phyloP scores from a whole-genome alignment of 2,113 vertebrate genomes.

The Rhea americana region DNA sequence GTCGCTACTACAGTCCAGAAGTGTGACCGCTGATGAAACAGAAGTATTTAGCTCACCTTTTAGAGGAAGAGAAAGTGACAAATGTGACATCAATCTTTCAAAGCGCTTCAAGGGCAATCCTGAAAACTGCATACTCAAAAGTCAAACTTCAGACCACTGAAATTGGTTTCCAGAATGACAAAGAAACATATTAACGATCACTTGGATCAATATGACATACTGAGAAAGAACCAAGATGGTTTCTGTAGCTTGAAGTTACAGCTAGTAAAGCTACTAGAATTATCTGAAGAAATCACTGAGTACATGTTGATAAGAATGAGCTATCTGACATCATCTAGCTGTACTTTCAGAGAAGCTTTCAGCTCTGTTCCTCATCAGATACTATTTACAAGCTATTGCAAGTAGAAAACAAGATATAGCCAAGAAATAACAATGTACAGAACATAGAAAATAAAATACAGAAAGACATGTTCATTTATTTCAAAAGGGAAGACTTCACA shows the following conservation, averaged over 20 bases:
- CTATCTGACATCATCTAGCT: background rate
- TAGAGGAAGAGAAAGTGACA: background rate
- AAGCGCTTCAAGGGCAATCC: background rate
- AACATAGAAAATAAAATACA: background rate
- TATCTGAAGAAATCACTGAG: background rate
- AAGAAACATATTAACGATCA: background rate
- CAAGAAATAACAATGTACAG: background rate
- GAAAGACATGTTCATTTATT: background rate
- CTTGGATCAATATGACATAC: background rate
- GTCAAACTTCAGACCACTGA: background rate
- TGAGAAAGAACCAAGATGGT: background rate
- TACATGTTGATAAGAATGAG: background rate
- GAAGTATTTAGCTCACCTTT: background rate
- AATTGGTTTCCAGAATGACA: background rate
- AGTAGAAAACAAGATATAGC: background rate
- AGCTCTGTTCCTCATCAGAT: background rate
- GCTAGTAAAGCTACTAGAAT: background rate
- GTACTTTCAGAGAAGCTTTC: background rate
- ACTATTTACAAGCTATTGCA: background rate
- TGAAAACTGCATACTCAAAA: background rate
- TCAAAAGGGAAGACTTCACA: rapidly evolving
- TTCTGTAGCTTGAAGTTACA: background rate
- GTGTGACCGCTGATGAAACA: background rate
- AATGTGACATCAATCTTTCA: background rate
- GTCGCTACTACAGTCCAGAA: background rate